Conservation (phyloP, 2,888 invertebrate genomes). For the Chydorus sphaericus region DNA sequence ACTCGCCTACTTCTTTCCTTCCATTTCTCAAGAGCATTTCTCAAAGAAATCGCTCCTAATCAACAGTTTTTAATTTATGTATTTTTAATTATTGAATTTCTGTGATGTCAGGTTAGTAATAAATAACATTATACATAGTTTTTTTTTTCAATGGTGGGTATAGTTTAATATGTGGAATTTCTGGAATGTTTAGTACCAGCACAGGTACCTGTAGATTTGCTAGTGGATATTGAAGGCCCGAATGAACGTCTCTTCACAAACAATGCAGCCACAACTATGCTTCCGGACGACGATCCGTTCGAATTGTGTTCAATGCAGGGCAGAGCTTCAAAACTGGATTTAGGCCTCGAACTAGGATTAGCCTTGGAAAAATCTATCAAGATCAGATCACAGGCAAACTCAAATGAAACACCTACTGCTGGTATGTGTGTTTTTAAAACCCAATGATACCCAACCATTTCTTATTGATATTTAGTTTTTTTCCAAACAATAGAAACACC, state of each 20-base stretch:
- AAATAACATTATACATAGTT: neutral
- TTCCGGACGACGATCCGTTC: neutral
- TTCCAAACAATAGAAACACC: neutral
- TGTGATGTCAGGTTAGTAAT: slow-evolving; percentile 1
- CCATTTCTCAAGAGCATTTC: too few species aligned
- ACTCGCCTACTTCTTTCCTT: too few species aligned
- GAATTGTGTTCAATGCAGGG: neutral
- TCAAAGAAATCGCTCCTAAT: too few species aligned
- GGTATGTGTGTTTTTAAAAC: neutral
- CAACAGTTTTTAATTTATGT: neutral
- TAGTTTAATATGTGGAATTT: neutral
- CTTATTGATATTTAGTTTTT: neutral
- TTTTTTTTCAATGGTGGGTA: neutral
- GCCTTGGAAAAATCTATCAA: slow-evolving; percentile 4
- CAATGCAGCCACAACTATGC: too few species aligned
- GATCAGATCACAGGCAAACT: neutral
- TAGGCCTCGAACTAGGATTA: neutral
- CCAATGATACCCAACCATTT: too few species aligned
- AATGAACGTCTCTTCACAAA: neutral
- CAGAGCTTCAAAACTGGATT: neutral
- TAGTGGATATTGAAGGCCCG: neutral
- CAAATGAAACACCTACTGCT: neutral
- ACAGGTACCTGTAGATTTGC: neutral
- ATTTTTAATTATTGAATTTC: neutral
- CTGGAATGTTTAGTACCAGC: neutral